A percentile compares a stretch with the other conserved stretches of the same genome.
These are phyloP conservation scores for Baccha elongata DNA, from an alignment of 2,888 invertebrate genomes.

Conservation along the genomic window DNA sequence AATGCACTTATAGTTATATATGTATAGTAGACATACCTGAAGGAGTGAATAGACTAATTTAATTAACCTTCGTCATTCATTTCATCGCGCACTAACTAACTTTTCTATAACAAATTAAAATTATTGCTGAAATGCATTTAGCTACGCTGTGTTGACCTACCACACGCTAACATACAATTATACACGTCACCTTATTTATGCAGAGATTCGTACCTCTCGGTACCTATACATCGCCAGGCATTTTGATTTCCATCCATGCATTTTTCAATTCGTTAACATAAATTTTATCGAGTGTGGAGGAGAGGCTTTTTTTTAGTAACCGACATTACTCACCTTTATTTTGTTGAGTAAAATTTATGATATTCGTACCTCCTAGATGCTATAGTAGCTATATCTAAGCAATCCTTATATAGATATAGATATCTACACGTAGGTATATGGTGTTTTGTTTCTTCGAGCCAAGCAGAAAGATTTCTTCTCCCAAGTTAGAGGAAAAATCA, in stretches of 20 bases:
- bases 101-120: conserved; percentile 56
- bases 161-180: conserved; percentile 50
- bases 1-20: conserved; percentile 12
- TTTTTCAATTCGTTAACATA: conserved; percentile 62
- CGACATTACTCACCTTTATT: conserved; percentile 70
- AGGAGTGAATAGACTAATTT: conserved; percentile 36
- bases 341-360: conserved; percentile 61
- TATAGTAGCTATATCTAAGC: conserved; percentile 14
- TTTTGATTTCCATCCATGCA: conserved; percentile 52
- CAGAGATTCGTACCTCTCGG: conserved; percentile 2
- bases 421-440: too few species aligned
- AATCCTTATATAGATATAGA: too few species aligned
- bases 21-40: background rate
- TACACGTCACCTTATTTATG: conserved; percentile 12
- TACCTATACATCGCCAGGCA: background rate
- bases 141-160: conserved; percentile 54
- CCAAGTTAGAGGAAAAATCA: conserved; percentile 30
- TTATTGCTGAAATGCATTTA: conserved; percentile 44
- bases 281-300: conserved; percentile 61
- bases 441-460: background rate
- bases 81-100: conserved; percentile 31
- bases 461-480: conserved; percentile 31
- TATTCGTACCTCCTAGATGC: conserved; percentile 60
- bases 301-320: conserved; percentile 43
- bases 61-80: conserved; percentile 65